Evolutionary conservation across 2,888 invertebrate genomes (phyloP), one percentile per base, ranked within the genome.

Genomic region (Norana najaformis): DNA sequence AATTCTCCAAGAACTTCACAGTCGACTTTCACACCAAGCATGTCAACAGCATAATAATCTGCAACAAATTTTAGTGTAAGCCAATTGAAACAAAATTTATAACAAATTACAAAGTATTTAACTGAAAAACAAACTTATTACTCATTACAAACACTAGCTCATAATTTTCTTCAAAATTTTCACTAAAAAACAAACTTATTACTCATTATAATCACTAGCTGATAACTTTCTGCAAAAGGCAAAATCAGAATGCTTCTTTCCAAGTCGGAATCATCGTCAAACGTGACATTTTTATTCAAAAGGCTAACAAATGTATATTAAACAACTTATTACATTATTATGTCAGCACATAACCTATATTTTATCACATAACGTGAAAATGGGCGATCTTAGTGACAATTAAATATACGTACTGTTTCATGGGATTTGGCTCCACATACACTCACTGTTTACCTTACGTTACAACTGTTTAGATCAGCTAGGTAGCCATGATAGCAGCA

Each of bases 1-100:
- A 98, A 95, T 95, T 98, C 97, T 92, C 97, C 97, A 91, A 98
- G 96, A 88, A 98, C 98, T 93, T 97, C 97, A 93, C 98, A 97
- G 94, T 98, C 98, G 89, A 97, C 96, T 90, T 98, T 96, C 89
- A 98, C 96, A 90, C 98, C 98, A 90, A 97, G 96, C 98, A 98
- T 98, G 91, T 97, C 97, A 92, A 96, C 96, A 36, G 97, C 97
- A 95, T 98, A 98, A 95, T 98, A 98, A 94, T 96, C 96, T 95
- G 91, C 30, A 92, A 93, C 35, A 85, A 36, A 36, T 83, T 53
- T 34, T 34, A 47, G 47, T 5, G 47, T 11, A 85, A 23, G 18
- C 14, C 14, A 85, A 6, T 36, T 85, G 23, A 36, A 85, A 85
- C 85, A 85, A 36, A 85, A 85, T 36, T 36, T 36, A 85, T 85